Evolutionary conservation across 2,797 vertebrate species (phyloP), one percentile per base, ranked within the genome.

Genomic region (Sebastes baramenuke): DNA sequence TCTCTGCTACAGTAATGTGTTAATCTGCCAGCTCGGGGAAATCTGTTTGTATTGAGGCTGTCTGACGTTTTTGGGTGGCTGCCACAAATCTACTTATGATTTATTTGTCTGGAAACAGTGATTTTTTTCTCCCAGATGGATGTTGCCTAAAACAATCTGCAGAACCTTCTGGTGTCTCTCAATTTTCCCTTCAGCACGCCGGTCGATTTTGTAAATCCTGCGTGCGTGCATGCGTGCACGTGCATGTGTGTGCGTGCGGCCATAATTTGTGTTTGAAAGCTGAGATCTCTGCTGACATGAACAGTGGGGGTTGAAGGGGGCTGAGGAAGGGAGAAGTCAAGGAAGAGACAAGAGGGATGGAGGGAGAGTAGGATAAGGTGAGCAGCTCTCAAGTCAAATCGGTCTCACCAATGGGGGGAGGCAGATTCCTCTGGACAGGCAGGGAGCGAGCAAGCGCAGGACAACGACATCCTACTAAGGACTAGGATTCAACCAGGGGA

Each of bases 301-400:
- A 46, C 18, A 34, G 74, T n/a, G 8, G 20, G 8, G 2, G 8
- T 2, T 2, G 20, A 49, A 34, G 34, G 55, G 30, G 61, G 46
- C 67, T 66, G 84, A 55, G 67, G 79, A 70, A 82, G 71, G 76
- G 77, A 70, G 80, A 80, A 75, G 72, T 76, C 56, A 86, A 82
- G 65, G 32, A 62, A 59, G 58, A 75, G 66, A 71, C 29, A 67
- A 60, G 42, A 75, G 72, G 36, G 49, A 62, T 58, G 67, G 54
- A 61, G 29, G 75, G 62, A 70, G 65, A 74, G 60, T 66, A 80
- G 78, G 78, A 71, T 66, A 84, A 90, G 89, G 89, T 89, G 87
- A 90, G 56, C 61, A 83, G 72, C 85, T 89, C 88, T 92, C 89
- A 80, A 90, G 88, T 92, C 91, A 87, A 80, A 91, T 94, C 77